These are phyloP conservation scores for Vanacampus margaritifer DNA, from an alignment of 2,113 vertebrate genomes.

Conservation along the genomic window DNA sequence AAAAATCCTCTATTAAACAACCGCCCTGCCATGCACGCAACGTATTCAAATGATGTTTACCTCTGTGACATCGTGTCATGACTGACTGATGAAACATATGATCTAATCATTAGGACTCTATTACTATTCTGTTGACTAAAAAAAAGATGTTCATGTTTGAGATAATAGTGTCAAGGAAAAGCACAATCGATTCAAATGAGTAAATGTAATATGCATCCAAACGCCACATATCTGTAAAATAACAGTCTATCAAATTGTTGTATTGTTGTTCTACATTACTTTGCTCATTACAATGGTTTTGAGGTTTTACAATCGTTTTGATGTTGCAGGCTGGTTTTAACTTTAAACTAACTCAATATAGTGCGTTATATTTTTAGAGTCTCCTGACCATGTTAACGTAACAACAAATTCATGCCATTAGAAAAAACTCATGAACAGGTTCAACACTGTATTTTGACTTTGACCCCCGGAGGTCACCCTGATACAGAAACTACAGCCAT, in stretches of 20 bases:
- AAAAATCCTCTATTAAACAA: neutral
- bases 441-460: neutral
- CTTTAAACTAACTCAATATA: too few species aligned
- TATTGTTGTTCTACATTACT: too few species aligned
- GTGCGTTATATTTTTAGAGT: too few species aligned
- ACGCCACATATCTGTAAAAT: neutral
- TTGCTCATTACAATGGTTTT: too few species aligned
- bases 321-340: too few species aligned
- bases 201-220: neutral
- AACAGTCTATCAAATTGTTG: neutral
- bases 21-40: neutral
- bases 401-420: too few species aligned
- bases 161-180: neutral
- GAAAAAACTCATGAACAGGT: neutral
- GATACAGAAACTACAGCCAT: neutral
- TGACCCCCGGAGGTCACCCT: neutral
- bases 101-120: constrained; percentile 1
- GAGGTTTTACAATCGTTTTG: too few species aligned
- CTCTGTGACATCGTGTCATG: constrained; percentile 6
- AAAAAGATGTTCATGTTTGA: neutral
- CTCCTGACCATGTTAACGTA: too few species aligned
- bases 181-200: neutral
- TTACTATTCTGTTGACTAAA: neutral
- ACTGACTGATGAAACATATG: constrained; percentile 1
- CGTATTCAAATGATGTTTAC: constrained; percentile 6